Conservation (phyloP, 2,888 invertebrate genomes). For the Sesia apiformis region DNA sequence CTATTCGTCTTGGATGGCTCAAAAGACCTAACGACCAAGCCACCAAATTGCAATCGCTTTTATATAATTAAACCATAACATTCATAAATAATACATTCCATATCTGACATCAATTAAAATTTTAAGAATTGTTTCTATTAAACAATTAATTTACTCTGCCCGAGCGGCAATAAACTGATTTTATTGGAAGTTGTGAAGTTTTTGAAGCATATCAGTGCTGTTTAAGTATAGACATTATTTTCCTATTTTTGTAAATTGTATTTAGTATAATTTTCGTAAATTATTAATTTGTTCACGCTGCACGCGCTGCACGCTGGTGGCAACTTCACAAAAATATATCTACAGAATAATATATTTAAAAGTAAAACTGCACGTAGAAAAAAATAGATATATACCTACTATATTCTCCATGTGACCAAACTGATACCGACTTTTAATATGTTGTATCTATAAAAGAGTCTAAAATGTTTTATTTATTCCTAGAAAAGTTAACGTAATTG, state of each 20-base stretch:
- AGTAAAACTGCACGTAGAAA: conserved; percentile 29
- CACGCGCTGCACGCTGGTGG: conserved; percentile 11
- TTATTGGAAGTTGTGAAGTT: conserved; percentile 52
- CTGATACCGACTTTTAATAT: conserved; percentile 16
- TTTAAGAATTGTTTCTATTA: conserved; percentile 9
- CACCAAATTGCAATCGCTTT: no score
- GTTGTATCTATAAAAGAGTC: neutral
- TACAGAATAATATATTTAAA: conserved; percentile 1
- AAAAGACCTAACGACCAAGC: no score
- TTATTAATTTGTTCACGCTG: conserved; percentile 6
- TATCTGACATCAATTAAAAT: conserved; percentile 10
- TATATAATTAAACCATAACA: neutral
- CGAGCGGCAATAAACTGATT: conserved; percentile 39
- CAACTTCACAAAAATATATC: conserved; percentile 10
- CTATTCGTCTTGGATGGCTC: no score
- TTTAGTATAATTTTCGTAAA: conserved; percentile 14
- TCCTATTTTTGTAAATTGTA: conserved; percentile 35
- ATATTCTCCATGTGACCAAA: conserved; percentile 65
- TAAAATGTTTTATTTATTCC: neutral
- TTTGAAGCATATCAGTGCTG: conserved; percentile 53
- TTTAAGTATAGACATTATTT: conserved; percentile 34
- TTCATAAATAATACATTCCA: conserved; percentile 15
- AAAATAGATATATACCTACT: conserved; percentile 29
- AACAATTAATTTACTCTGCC: conserved; percentile 20
- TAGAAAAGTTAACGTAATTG: neutral